phyloP scores from a whole-genome alignment of 2,888 invertebrate species.

The Priocnemis perturbator region DNA sequence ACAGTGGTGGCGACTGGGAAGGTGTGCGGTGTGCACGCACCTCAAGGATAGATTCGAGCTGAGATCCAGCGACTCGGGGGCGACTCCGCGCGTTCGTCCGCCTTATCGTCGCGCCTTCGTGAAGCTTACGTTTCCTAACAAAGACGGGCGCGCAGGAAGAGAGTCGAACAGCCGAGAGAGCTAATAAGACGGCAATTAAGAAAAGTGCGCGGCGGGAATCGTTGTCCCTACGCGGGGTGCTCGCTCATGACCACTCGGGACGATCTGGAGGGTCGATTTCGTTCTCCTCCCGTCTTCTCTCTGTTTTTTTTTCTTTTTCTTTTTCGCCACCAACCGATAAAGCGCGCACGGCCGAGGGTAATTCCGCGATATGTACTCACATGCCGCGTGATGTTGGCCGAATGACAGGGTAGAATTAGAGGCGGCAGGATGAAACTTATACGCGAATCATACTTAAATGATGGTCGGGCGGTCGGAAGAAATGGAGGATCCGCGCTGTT shows the following conservation, averaged over 20 bases:
- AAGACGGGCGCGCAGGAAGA: neutral
- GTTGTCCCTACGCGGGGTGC: too few relatives aligned
- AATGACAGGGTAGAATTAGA: too few relatives aligned
- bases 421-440: too few relatives aligned
- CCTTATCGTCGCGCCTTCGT: neutral
- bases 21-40: constrained; percentile 2
- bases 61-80: neutral
- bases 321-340: neutral
- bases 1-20: neutral
- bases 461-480: too few relatives aligned
- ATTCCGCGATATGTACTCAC: constrained; percentile 1
- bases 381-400: too few relatives aligned
- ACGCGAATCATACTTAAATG: too few relatives aligned
- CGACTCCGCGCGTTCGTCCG: neutral
- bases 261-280: constrained; percentile 1
- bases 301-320: neutral
- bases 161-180: too few relatives aligned
- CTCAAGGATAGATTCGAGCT: neutral
- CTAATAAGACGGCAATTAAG: too few relatives aligned
- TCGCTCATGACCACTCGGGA: neutral
- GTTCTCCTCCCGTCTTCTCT: neutral
- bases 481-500: too few relatives aligned
- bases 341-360: neutral
- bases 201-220: too few relatives aligned
- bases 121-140: neutral